These are phyloP conservation scores for Cryptotis parvus DNA, from an alignment of 2,113 vertebrate genomes.

Conservation along the genomic window DNA sequence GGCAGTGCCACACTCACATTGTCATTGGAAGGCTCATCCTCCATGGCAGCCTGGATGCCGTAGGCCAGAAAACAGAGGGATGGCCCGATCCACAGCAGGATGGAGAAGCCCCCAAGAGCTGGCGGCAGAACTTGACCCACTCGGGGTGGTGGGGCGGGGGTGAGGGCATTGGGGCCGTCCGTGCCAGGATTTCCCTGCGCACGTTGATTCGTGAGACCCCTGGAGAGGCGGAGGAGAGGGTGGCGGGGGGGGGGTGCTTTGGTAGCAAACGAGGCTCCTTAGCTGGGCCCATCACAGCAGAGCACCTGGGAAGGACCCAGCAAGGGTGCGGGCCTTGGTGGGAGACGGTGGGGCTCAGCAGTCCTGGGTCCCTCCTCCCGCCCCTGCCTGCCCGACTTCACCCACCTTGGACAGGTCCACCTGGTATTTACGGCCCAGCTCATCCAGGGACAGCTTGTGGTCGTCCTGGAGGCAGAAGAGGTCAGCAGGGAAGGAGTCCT, in stretches of 20 bases:
- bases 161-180: constrained; percentile 93
- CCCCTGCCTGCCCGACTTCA: too few species aligned
- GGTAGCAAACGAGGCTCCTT: neutral
- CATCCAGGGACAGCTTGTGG: constrained; percentile 92
- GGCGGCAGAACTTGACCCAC: constrained; percentile 97
- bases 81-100: constrained; percentile 95
- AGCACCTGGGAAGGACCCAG: neutral
- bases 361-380: too few species aligned
- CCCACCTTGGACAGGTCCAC: constrained; percentile 92
- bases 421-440: constrained; percentile 92
- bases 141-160: constrained; percentile 94
- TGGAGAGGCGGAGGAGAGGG: constrained; percentile 67
- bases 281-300: neutral
- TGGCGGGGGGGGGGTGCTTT: neutral
- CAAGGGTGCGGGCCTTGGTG: neutral
- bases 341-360: too few species aligned
- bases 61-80: constrained; percentile 96
- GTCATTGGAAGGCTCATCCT: constrained; percentile 93
- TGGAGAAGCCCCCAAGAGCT: constrained; percentile 96
- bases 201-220: constrained; percentile 91
- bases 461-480: constrained; percentile 89
- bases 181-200: constrained; percentile 91
- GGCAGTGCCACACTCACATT: constrained; percentile 88
- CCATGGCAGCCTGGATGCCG: constrained; percentile 92
- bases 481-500: neutral